Percentiles rank a stretch among this genome's conserved stretches.
These are phyloP conservation scores for Rostratula benghalensis DNA, from an alignment of 2,113 vertebrate species.

Conservation along the genomic window DNA sequence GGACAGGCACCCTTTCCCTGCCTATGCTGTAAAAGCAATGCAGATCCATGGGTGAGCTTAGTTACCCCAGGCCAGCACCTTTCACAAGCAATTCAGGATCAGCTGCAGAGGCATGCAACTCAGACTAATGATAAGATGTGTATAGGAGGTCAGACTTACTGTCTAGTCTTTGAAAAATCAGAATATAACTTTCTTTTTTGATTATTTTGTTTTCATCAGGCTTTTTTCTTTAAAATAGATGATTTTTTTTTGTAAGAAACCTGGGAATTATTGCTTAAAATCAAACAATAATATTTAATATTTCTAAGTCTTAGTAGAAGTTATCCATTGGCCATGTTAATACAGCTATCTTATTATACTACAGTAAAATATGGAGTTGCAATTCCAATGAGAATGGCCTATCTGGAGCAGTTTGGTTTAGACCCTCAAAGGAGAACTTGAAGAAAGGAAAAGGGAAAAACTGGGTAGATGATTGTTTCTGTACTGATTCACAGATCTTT, in stretches of 20 bases:
- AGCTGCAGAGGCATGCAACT: neutral
- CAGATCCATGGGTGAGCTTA: neutral
- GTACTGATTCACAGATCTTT: neutral
- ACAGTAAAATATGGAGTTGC: neutral
- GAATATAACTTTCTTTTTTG: neutral
- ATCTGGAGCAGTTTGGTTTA: neutral
- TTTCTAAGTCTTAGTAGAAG: neutral
- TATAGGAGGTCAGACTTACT: neutral
- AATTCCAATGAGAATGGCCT: neutral
- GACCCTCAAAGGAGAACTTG: neutral
- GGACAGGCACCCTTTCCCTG: neutral
- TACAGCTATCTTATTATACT: neutral
- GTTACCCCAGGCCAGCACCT: neutral
- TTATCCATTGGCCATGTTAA: neutral
- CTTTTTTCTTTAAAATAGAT: neutral
- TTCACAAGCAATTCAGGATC: neutral
- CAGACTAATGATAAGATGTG: neutral
- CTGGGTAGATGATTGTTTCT: neutral
- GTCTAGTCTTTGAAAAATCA: neutral
- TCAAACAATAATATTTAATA: neutral
- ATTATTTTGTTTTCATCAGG: neutral
- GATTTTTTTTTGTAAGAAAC: neutral
- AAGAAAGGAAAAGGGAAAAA: neutral
- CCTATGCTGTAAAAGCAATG: neutral
- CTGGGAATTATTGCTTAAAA: neutral